These are phyloP conservation scores for mouse (Mus musculus) DNA, from an alignment of 2,113 vertebrate genomes.

Conservation along the genomic window GRCm39 chr13:20682501-20683000, in stretches of 20 bases:
- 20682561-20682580: background rate
- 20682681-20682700: background rate
- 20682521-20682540: background rate
- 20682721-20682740: background rate
- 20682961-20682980: background rate
- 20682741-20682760: background rate
- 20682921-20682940: background rate
- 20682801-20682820: background rate
- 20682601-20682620: background rate
- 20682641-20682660: background rate
- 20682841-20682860: background rate
- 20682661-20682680: background rate
- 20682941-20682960: background rate
- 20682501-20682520: background rate
- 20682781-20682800: background rate
- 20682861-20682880: background rate
- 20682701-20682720: too few relatives aligned
- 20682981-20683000: background rate
- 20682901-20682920: background rate
- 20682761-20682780: background rate
- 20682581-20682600: background rate
- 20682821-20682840: background rate
- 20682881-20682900: background rate
- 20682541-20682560: background rate
- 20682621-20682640: background rate